A percentile compares a stretch with the other conserved stretches of the same genome.
Conservation (phyloP, 2,113 vertebrate genomes). For the Platycercus adscitus region DNA sequence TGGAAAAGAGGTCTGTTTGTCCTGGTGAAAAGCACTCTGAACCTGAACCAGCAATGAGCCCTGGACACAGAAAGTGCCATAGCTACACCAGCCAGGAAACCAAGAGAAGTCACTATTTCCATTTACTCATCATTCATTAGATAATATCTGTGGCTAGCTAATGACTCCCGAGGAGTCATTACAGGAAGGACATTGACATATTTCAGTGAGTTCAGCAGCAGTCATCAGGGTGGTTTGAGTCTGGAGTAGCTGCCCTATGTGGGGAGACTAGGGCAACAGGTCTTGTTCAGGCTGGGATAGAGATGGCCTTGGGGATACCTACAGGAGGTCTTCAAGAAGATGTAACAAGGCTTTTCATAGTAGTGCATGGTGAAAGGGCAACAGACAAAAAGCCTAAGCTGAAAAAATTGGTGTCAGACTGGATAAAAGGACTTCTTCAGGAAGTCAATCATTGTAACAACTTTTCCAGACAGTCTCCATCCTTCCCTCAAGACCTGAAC, state of each 20-base stretch:
- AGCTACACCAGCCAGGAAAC: background rate
- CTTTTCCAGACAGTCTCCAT: background rate
- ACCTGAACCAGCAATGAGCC: background rate
- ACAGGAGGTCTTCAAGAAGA: background rate
- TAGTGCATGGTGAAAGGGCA: background rate
- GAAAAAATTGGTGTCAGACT: background rate
- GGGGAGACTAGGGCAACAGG: fast-evolving
- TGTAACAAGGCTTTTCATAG: background rate
- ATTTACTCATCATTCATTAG: background rate
- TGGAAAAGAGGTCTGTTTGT: background rate
- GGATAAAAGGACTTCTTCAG: background rate
- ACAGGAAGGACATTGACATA: background rate
- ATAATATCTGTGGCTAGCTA: background rate
- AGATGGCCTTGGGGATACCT: background rate
- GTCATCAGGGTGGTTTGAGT: background rate
- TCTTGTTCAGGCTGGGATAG: background rate
- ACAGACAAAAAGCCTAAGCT: background rate
- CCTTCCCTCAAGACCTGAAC: background rate
- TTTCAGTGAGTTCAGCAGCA: background rate
- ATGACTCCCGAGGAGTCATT: background rate
- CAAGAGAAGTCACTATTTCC: background rate
- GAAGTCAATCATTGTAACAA: background rate
- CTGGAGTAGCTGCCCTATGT: background rate
- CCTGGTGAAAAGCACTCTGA: background rate
- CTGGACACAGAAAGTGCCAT: background rate